These are phyloP conservation scores for Willisornis vidua DNA, from an alignment of 2,113 vertebrate species.

Conservation along the genomic window DNA sequence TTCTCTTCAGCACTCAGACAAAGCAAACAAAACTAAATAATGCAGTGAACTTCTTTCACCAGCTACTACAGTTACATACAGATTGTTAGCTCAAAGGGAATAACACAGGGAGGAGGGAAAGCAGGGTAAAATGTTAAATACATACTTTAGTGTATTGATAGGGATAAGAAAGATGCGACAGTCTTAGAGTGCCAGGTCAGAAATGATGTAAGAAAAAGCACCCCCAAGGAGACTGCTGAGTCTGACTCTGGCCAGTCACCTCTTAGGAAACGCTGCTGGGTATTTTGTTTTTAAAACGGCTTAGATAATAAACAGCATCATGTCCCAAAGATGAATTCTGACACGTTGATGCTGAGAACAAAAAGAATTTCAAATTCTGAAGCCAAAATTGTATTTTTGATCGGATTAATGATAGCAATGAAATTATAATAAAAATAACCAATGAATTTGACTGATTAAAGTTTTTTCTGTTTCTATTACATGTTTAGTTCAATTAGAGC, in stretches of 20 bases:
- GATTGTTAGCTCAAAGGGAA: not conserved
- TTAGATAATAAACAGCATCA: not conserved
- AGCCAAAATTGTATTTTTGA: not conserved
- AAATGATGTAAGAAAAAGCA: not conserved
- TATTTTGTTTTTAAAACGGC: not conserved
- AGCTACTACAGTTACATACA: not conserved
- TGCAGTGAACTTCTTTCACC: slow-evolving; percentile 1
- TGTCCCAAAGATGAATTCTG: not conserved
- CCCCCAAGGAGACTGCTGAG: not conserved
- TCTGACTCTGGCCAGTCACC: not conserved
- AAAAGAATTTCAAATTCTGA: not conserved
- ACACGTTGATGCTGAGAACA: not conserved
- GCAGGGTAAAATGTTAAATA: not conserved
- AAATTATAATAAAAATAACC: not conserved
- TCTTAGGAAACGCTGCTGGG: not conserved
- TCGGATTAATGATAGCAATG: not conserved
- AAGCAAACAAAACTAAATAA: slow-evolving; percentile 50
- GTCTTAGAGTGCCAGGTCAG: not conserved
- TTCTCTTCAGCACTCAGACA: not conserved
- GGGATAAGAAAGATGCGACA: not conserved
- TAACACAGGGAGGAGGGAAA: not conserved
- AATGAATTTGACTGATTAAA: not conserved
- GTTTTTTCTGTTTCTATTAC: not conserved
- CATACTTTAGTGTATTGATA: not conserved
- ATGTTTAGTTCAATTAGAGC: not conserved